Evolutionary conservation across 35 echinoderm and acorn worm species (phyloP).

Genomic region (Hemicentrotus pulcherrimus): DNA sequence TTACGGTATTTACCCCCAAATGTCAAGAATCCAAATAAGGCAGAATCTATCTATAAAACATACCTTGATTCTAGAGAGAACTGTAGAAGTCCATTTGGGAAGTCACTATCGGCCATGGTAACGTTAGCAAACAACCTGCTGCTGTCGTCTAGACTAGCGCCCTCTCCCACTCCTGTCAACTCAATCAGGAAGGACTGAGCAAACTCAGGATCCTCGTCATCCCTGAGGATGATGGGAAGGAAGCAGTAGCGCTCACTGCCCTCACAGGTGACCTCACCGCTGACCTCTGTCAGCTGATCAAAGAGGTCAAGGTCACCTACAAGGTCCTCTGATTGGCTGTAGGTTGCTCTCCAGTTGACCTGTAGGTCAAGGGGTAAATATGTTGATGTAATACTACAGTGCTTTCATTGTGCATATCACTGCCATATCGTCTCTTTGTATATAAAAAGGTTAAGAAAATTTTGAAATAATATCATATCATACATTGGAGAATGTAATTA

Average conservation of each 20-base stretch:
- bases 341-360: slow-evolving; percentile 83
- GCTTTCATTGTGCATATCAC: not conserved
- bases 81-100: slow-evolving; percentile 80
- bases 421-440: too few relatives aligned
- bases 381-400: not conserved
- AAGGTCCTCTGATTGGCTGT: slow-evolving; percentile 61
- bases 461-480: not conserved
- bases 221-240: slow-evolving; percentile 69
- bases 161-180: slow-evolving; percentile 69
- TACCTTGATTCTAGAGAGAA: slow-evolving; percentile 82
- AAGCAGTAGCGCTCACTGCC: slow-evolving; percentile 62
- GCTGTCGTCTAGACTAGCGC: slow-evolving; percentile 61
- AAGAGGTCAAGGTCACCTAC: slow-evolving; percentile 49
- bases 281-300: slow-evolving; percentile 62
- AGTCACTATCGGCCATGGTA: slow-evolving; percentile 89
- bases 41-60: not conserved
- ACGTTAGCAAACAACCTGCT: slow-evolving; percentile 74
- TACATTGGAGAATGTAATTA: not conserved
- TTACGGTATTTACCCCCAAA: too few relatives aligned
- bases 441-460: not conserved
- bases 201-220: slow-evolving; percentile 95
- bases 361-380: slow-evolving; percentile 1
- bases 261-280: slow-evolving; percentile 64
- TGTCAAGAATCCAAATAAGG: not conserved
- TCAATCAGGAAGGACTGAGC: slow-evolving; percentile 80